phyloP scores from a whole-genome alignment of 2,888 invertebrate species.

The Drosophila quinaria region DNA sequence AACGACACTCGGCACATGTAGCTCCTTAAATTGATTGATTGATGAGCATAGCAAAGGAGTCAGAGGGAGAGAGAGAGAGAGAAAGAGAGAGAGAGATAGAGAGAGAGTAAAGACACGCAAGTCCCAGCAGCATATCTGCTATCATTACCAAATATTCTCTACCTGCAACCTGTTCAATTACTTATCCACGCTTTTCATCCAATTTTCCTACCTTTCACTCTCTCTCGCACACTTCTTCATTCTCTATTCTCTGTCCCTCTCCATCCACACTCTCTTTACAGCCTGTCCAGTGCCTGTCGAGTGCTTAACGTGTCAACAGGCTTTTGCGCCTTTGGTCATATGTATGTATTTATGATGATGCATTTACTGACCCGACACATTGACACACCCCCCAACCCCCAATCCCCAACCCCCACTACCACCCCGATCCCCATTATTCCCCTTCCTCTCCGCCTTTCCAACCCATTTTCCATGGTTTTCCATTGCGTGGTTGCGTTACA shows the following conservation, averaged over 20 bases:
- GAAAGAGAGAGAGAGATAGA: background rate
- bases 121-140: constrained; percentile 31
- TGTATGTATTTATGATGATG: constrained; percentile 57
- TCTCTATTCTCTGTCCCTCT: background rate
- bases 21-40: constrained; percentile 34
- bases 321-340: constrained; percentile 38
- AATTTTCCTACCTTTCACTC: background rate
- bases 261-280: too few relatives aligned
- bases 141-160: constrained; percentile 37
- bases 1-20: constrained; percentile 10
- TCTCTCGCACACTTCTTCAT: too few relatives aligned
- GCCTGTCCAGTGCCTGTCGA: constrained; percentile 13
- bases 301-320: constrained; percentile 50
- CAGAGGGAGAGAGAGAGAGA: background rate
- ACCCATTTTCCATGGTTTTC: background rate
- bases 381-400: background rate
- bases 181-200: background rate
- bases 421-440: too few relatives aligned
- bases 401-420: too few relatives aligned
- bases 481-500: constrained; percentile 26
- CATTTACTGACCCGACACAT: constrained; percentile 41
- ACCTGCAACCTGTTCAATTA: constrained; percentile 21
- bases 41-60: constrained; percentile 13
- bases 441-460: too few relatives aligned
- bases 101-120: constrained; percentile 14